Evolutionary conservation across 2,113 vertebrate species (phyloP).

Genomic region (Neofelis nebulosa): DNA sequence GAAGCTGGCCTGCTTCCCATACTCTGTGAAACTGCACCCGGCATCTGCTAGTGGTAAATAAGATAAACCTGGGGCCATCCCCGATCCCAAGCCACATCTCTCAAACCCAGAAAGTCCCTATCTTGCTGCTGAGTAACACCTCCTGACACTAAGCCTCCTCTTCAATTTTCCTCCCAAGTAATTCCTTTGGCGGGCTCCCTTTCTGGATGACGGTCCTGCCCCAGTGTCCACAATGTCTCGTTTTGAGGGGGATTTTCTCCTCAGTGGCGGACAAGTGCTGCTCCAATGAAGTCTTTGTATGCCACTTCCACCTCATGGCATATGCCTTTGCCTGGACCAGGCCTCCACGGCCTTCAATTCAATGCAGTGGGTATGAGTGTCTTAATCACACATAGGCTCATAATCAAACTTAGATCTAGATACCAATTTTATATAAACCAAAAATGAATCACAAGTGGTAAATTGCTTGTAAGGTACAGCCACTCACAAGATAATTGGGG

Average conservation of each 20-base stretch:
- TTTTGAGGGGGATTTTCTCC: too few relatives aligned
- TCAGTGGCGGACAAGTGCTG: accelerated
- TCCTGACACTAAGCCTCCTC: neutral
- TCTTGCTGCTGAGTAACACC: neutral
- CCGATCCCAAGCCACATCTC: neutral
- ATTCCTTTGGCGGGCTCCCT: neutral
- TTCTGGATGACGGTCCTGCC: neutral
- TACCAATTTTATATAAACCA: neutral
- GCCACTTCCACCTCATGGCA: neutral
- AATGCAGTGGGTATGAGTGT: neutral
- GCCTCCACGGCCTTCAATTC: neutral
- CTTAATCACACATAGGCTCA: neutral
- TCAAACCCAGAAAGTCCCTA: neutral
- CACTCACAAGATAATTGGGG: neutral
- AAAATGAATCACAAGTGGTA: neutral
- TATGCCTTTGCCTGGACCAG: neutral
- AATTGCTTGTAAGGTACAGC: neutral
- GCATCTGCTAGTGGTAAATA: neutral
- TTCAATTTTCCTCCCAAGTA: neutral
- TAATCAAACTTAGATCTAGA: neutral
- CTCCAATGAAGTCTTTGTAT: neutral
- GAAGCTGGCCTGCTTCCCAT: neutral
- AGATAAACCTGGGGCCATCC: neutral
- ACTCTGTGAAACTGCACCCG: neutral
- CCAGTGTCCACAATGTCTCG: neutral